Evolutionary conservation across 2,888 invertebrate genomes (phyloP).

Genomic region (Cheilosia grossa): DNA sequence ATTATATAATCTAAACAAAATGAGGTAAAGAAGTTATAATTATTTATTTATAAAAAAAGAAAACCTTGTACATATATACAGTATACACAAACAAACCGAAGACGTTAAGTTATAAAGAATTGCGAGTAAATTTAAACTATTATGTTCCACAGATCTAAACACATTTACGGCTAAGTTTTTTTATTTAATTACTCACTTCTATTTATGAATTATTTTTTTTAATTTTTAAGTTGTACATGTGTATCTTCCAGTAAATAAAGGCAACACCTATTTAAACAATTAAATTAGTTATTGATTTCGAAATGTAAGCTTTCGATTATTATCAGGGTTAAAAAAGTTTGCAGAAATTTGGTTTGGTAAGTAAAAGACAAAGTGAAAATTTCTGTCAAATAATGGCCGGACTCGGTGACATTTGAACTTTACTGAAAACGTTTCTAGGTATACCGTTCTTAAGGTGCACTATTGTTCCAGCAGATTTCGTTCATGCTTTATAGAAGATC

Average conservation of each 20-base stretch:
- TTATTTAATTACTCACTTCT: constrained; percentile 52
- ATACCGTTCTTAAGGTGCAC: too few relatives aligned
- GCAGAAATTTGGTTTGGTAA: too few relatives aligned
- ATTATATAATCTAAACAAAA: constrained; percentile 20
- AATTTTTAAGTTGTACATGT: constrained; percentile 57
- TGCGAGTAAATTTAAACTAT: constrained; percentile 27
- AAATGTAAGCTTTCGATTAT: background rate
- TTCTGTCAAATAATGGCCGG: too few relatives aligned
- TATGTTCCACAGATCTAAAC: background rate
- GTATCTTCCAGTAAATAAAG: constrained; percentile 74
- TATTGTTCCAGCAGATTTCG: too few relatives aligned
- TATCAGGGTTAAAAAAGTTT: too few relatives aligned
- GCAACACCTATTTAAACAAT: constrained; percentile 57
- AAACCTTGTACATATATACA: constrained; percentile 43
- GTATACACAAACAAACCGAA: constrained; percentile 61
- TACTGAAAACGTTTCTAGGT: too few relatives aligned
- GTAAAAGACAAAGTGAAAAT: too few relatives aligned
- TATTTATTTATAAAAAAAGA: constrained; percentile 15
- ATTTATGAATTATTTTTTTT: constrained; percentile 55
- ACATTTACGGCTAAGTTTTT: constrained; percentile 15
- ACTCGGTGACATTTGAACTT: too few relatives aligned
- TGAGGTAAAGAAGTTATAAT: constrained; percentile 31
- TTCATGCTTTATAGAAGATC: too few relatives aligned
- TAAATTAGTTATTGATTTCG: background rate
- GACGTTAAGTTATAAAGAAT: constrained; percentile 32